phyloP scores from a whole-genome alignment of 2,113 vertebrate genomes.

The Oncorhynchus mykiss region DNA sequence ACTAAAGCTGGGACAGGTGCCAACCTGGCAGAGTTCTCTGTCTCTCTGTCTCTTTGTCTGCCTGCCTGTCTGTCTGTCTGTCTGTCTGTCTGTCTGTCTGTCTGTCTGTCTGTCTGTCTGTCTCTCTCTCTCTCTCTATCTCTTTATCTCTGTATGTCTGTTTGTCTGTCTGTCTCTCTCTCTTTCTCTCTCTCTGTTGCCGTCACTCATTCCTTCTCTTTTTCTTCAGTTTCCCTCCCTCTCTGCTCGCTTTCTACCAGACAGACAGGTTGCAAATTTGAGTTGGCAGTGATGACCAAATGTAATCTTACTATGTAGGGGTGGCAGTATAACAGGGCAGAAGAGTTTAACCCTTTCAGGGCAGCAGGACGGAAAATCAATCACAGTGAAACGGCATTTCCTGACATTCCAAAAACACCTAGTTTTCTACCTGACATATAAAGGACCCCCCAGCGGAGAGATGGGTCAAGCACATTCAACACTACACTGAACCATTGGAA shows the following conservation, averaged over 20 bases:
- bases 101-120: background rate
- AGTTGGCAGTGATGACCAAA: conserved; percentile 67
- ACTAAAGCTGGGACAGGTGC: too few species aligned
- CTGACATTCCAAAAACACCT: conserved; percentile 9
- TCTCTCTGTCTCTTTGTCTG: background rate
- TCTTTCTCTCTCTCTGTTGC: background rate
- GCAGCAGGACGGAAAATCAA: conserved; percentile 51
- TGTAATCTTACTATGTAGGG: conserved; percentile 56
- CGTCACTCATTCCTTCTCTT: background rate
- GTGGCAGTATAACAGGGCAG: background rate
- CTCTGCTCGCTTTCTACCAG: conserved; percentile 38
- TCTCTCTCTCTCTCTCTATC: background rate
- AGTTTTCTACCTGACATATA: background rate
- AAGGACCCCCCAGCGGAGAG: background rate
- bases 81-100: background rate
- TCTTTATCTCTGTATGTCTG: background rate
- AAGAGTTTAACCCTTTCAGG: conserved; percentile 67
- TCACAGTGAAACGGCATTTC: conserved; percentile 46
- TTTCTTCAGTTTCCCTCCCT: conserved; percentile 16
- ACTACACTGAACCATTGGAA: conserved; percentile 16
- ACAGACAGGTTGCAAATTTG: conserved; percentile 64
- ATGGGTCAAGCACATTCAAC: conserved; percentile 38
- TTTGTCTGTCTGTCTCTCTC: background rate
- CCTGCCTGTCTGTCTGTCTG: background rate
- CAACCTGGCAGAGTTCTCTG: background rate